Evolutionary conservation across 2,113 vertebrate species (phyloP).

Genomic region (Dasyurus viverrinus): DNA sequence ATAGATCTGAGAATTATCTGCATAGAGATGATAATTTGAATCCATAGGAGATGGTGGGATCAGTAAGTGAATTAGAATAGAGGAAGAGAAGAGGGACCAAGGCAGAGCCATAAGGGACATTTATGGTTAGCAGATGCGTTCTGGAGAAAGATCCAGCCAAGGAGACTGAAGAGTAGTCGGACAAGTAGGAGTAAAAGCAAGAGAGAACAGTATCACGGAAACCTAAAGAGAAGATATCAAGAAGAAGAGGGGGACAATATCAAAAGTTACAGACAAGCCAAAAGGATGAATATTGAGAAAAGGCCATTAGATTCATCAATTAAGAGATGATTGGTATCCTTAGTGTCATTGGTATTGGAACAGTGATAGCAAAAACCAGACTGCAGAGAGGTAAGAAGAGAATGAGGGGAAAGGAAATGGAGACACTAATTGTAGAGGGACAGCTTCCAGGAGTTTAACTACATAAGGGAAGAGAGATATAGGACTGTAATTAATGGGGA

Average conservation of each 20-base stretch:
- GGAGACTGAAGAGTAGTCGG: background rate
- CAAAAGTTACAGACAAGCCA: no score
- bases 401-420: background rate
- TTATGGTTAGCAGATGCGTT: background rate
- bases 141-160: background rate
- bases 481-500: background rate
- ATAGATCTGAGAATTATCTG: background rate
- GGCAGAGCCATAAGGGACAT: background rate
- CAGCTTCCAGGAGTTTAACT: background rate
- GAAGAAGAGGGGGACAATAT: background rate
- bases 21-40: background rate
- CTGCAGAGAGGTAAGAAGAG: background rate
- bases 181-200: background rate
- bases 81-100: background rate
- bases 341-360: background rate
- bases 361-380: background rate
- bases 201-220: background rate
- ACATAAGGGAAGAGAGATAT: background rate
- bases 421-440: background rate
- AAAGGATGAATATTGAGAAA: background rate
- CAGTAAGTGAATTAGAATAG: background rate
- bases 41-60: background rate
- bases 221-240: background rate
- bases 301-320: background rate
- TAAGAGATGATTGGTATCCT: background rate